These are phyloP conservation scores for Leptopilina boulardi DNA, from an alignment of 1,140 invertebrate genomes.

Conservation along the genomic window DNA sequence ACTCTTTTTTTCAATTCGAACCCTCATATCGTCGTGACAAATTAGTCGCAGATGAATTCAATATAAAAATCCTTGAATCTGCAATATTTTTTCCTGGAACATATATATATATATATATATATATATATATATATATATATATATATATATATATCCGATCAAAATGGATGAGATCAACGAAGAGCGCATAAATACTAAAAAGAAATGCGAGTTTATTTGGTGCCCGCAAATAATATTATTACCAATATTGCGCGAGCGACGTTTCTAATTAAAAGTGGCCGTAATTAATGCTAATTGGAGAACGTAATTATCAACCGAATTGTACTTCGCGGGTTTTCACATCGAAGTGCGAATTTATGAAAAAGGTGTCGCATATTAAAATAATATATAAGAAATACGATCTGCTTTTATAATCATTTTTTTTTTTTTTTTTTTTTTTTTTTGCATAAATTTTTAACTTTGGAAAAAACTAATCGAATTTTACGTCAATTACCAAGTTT, in stretches of 20 bases:
- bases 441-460: not conserved
- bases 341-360: not conserved
- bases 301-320: conserved; percentile 19
- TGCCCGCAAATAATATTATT: conserved; percentile 23
- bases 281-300: conserved; percentile 33
- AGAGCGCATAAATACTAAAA: not conserved
- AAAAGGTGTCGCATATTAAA: conserved; percentile 17
- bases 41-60: not conserved
- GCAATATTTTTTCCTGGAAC: not conserved
- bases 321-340: not conserved
- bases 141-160: too few relatives aligned
- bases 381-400: conserved; percentile 4
- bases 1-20: not conserved
- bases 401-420: not conserved
- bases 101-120: too few relatives aligned
- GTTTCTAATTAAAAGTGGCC: conserved; percentile 19
- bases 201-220: not conserved
- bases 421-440: not conserved
- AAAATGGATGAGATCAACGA: not conserved
- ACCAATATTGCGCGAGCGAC: conserved; percentile 3
- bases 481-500: not conserved
- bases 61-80: not conserved
- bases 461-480: not conserved
- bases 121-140: too few relatives aligned
- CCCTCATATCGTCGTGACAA: not conserved